These are phyloP conservation scores for Telmatherina bonti DNA, from an alignment of 2,797 vertebrate genomes.

Conservation along the genomic window DNA sequence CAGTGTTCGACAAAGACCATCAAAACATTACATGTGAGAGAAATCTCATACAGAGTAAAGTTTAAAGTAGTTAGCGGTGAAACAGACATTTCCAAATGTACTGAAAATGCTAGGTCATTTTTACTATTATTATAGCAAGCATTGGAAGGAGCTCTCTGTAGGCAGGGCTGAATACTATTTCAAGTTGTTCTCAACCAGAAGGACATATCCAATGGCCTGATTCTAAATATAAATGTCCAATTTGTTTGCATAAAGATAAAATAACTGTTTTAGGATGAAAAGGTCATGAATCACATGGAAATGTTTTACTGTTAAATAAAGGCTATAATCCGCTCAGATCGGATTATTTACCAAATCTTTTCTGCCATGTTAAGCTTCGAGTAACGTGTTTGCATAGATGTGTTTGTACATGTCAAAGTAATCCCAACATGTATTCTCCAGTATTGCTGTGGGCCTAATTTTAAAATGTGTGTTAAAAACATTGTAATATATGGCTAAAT, in stretches of 20 bases:
- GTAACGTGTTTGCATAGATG: conserved; percentile 20
- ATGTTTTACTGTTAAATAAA: conserved; percentile 61
- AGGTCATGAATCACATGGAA: conserved; percentile 56
- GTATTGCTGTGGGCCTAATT: conserved; percentile 2
- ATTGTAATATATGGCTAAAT: neutral
- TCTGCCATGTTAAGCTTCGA: conserved; percentile 34
- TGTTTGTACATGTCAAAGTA: conserved; percentile 18
- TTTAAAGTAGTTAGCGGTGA: conserved; percentile 28
- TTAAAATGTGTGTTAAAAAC: neutral
- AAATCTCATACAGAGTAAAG: conserved; percentile 13
- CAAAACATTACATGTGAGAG: conserved; percentile 10
- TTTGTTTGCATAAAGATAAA: conserved; percentile 28
- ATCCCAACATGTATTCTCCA: conserved; percentile 26
- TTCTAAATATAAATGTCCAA: conserved; percentile 51
- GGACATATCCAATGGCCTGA: conserved; percentile 3
- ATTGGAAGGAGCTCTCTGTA: neutral
- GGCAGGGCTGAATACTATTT: neutral
- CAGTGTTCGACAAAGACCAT: conserved; percentile 24
- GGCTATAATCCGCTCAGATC: conserved; percentile 63
- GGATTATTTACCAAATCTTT: conserved; percentile 65
- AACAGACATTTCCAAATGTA: conserved; percentile 4
- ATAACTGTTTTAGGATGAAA: conserved; percentile 23
- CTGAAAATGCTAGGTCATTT: conserved; percentile 12
- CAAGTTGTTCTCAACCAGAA: neutral
- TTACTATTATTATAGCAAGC: neutral